Evolutionary conservation across 2,888 invertebrate species (phyloP), one percentile per base, ranked within the genome.

Genomic region (Hymenopus coronatus): DNA sequence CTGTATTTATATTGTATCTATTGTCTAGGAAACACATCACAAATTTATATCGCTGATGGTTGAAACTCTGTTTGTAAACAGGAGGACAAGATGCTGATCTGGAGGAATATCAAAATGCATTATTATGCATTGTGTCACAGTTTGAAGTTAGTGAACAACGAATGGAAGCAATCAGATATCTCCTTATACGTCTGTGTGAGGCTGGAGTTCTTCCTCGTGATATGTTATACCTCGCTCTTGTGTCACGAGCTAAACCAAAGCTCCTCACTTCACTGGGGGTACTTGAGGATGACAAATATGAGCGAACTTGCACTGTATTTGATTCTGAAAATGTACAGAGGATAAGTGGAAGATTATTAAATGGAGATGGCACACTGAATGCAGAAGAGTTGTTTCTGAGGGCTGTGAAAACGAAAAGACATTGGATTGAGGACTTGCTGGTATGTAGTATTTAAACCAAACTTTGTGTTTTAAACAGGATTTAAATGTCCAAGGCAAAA

Each of bases 391-490:
- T 93, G 46, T 91, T 92, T 33, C 90, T 91, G 83, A 91, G 93
- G 90, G 90, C 91, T 28, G 90, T 91, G 83, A 91, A 89, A 89
- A 91, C 89, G 28, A 91, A 91, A 88, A 89, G 89, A 20, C 93
- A 93, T 90, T 93, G 93, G 93, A 84, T 93, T 27, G 89, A 89
- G 82, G 93, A 93, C 91, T 91, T 93, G 89, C 90, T 93, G 91
- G 93, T 93, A 91, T 91, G 91, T 90, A 70, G 6, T 40, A n/a
- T n/a, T n/a, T n/a, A n/a, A n/a, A n/a, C n/a, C n/a, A 40, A 40
- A 33, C 8, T 8, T 33, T 33, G 33, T 33, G 8, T 33, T 40
- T 12, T 0, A 12, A 40, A 40, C 40, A 40, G 40, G 12, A 40
- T 40, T 40, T 40, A 40, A 33, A 40, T 40, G 1, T 12, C 1